Conservation (phyloP, 1,140 invertebrate genomes). For the Aporrectodea caliginosa region DNA sequence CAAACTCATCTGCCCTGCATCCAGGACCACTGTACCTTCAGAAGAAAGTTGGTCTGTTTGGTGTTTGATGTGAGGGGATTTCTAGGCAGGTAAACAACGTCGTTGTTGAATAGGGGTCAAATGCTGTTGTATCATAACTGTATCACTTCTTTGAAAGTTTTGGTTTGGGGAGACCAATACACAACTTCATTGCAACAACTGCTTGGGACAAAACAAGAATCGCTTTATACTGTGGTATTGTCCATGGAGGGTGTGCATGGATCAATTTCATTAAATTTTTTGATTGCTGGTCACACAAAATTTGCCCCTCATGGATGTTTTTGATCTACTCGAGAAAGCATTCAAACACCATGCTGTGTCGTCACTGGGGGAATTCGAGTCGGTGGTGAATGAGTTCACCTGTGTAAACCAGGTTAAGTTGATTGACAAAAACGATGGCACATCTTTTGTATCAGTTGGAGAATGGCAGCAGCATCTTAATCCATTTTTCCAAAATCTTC, state of each 20-base stretch:
- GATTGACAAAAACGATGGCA: constrained; percentile 25
- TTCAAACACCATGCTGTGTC: too few species aligned
- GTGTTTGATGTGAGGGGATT: constrained; percentile 27
- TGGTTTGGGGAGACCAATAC: constrained; percentile 31
- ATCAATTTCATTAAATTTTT: constrained; percentile 34
- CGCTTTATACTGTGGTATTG: constrained; percentile 39
- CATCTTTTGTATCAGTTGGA: constrained; percentile 11
- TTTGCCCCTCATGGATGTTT: constrained; percentile 44
- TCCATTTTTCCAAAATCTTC: neutral
- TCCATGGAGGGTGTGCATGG: constrained; percentile 36
- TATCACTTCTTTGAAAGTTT: constrained; percentile 36
- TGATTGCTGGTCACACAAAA: constrained; percentile 41
- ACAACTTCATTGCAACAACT: constrained; percentile 28
- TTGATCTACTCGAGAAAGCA: constrained; percentile 37
- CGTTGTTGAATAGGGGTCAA: constrained; percentile 39
- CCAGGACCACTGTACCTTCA: too few species aligned
- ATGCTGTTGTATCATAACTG: constrained; percentile 32
- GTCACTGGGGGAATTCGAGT: constrained; percentile 9
- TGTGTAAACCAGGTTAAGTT: constrained; percentile 20
- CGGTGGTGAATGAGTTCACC: too few species aligned
- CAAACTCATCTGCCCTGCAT: too few species aligned
- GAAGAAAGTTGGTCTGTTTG: constrained; percentile 30
- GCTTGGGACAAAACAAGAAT: constrained; percentile 40
- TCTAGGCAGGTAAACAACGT: constrained; percentile 37
- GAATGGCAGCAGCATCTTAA: constrained; percentile 20